A percentile compares a stretch with the other conserved stretches of the same genome.
Evolutionary conservation across 23 tunicate genomes (phyloP).

Genomic region (Diplosoma virens): DNA sequence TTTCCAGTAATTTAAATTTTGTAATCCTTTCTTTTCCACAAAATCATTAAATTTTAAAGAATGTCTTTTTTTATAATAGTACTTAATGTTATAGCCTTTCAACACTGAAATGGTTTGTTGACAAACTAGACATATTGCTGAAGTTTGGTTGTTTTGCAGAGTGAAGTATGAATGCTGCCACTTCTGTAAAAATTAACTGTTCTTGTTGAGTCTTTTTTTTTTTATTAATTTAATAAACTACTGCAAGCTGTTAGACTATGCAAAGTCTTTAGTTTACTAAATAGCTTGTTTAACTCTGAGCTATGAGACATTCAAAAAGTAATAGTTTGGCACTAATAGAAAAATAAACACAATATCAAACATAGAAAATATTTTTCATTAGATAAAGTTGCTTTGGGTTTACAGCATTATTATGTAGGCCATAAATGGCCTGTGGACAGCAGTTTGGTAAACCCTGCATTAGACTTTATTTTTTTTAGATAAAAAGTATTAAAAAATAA

Average conservation of each 20-base stretch:
- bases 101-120: neutral
- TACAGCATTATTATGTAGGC: too few species aligned
- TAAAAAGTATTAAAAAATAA: too few species aligned
- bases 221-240: neutral
- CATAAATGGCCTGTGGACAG: too few species aligned
- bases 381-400: too few species aligned
- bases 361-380: too few species aligned
- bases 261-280: neutral
- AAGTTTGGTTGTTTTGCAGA: neutral
- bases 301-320: neutral
- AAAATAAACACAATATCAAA: neutral
- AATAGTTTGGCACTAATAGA: neutral
- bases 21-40: neutral
- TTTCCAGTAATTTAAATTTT: neutral
- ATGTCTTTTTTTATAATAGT: neutral
- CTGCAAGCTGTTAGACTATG: neutral
- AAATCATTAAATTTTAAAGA: neutral
- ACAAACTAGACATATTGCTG: neutral
- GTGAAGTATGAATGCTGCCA: neutral
- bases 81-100: neutral
- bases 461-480: too few species aligned
- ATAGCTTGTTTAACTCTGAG: neutral
- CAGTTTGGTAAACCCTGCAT: too few species aligned
- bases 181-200: neutral
- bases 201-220: neutral